Evolutionary conservation across 2,888 invertebrate species (phyloP), one percentile per base, ranked within the genome.

Genomic region (Ametastegia equiseti): DNA sequence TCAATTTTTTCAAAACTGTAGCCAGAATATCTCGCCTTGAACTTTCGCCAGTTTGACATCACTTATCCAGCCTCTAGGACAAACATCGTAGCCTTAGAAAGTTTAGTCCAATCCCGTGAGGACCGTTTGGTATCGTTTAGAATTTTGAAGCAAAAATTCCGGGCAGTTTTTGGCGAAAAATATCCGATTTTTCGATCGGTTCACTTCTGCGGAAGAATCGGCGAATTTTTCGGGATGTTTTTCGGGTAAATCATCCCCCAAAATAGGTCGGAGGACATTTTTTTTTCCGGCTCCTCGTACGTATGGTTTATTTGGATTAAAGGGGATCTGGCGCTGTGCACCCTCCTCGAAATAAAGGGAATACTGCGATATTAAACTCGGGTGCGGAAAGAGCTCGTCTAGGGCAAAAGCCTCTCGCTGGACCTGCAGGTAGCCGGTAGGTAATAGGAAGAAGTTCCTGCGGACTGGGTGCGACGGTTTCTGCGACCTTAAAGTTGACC

Each of bases 281-380:
- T 54, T 86, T 88, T 54, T 71, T 23, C 65, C 45, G 42, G 47
- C 39, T 27, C 23, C 45, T 80, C 42, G 83, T 81, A 83, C 83
- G 85, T 88, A 88, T 86, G 87, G 85, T 87, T 88, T 89, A 88
- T 88, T 87, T 87, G 88, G 89, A 89, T 89, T 89, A 89, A 89
- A 89, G 89, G 85, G 88, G 88, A 89, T 88, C 86, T 84, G 86
- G 84, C 87, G 86, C 86, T 87, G 84, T 84, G 86, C 84, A 85
- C 84, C 86, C 87, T 85, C 86, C 88, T 86, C 85, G 84, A 86
- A 88, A 86, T 89, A 89, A 89, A 89, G 89, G 88, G 89, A 89
- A 89, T 89, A 87, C 86, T 83, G 86, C 88, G 88, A 88, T 89
- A 89, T 89, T 88, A 88, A 88, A 87, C 84, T 84, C 85, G 85